phyloP scores from a whole-genome alignment of 2,113 vertebrate genomes.

The Porphyrio hochstetteri region DNA sequence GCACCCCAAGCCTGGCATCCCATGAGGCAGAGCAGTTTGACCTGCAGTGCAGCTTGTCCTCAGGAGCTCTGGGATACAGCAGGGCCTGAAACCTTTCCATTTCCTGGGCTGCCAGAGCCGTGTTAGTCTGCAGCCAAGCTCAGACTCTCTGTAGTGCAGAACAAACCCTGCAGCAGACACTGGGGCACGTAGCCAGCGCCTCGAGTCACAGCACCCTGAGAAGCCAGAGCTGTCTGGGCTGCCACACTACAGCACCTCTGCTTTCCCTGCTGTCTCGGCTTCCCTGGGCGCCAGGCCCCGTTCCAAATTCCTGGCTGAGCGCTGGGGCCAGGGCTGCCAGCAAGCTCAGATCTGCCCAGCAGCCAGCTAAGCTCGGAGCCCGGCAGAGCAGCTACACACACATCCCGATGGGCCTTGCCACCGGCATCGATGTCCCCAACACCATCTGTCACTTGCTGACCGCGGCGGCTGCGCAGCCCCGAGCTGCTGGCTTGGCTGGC shows the following conservation, averaged over 20 bases:
- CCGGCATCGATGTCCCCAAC: neutral
- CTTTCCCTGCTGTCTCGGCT: neutral
- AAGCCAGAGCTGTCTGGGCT: neutral
- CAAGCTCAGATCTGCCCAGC: neutral
- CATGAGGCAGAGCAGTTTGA: neutral
- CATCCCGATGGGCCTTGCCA: neutral
- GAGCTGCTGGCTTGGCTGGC: neutral
- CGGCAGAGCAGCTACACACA: neutral
- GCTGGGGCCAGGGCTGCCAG: neutral
- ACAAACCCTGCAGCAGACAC: neutral
- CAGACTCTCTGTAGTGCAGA: neutral
- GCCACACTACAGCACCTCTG: neutral
- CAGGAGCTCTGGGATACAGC: neutral
- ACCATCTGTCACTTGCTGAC: neutral
- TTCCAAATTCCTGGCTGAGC: neutral
- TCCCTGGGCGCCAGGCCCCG: neutral
- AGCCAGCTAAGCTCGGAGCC: neutral
- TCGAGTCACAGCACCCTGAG: neutral
- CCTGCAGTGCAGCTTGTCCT: neutral
- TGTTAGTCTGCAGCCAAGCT: neutral
- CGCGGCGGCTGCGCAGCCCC: rapidly evolving
- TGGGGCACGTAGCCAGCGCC: neutral
- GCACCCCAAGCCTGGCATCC: neutral
- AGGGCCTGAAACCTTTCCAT: neutral
- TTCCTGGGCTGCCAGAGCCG: neutral